phyloP scores from a whole-genome alignment of 2,888 invertebrate species.

The Leptinotarsa peninsularis region DNA sequence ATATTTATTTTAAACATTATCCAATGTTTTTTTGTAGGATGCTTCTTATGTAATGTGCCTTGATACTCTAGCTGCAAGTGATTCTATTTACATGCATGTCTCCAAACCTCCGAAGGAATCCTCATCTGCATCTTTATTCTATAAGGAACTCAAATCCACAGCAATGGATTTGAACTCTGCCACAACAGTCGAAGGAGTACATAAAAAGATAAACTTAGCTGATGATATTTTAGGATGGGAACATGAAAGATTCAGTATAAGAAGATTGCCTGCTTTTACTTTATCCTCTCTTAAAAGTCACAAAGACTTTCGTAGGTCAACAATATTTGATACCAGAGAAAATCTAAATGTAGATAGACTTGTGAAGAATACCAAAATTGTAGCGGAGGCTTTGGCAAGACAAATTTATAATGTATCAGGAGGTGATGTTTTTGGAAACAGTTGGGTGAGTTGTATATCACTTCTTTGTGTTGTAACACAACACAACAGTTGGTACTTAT shows the following conservation, averaged over 20 bases:
- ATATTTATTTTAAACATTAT: neutral
- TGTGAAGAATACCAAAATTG: constrained; percentile 76
- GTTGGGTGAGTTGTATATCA: constrained; percentile 72
- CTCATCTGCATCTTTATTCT: constrained; percentile 77
- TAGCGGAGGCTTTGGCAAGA: constrained; percentile 87
- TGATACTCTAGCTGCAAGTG: constrained; percentile 80
- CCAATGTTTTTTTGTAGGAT: constrained; percentile 72
- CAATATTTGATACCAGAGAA: constrained; percentile 74
- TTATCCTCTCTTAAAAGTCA: constrained; percentile 83
- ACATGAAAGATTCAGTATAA: constrained; percentile 95
- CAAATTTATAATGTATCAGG: constrained; percentile 80
- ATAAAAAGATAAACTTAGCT: constrained; percentile 97
- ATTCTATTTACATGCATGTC: constrained; percentile 87
- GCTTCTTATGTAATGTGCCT: constrained; percentile 91
- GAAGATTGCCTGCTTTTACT: constrained; percentile 91
- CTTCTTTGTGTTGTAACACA: constrained; percentile 2
- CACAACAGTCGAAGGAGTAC: constrained; percentile 76
- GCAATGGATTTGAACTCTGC: constrained; percentile 67
- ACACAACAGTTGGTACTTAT: neutral
- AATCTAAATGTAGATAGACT: constrained; percentile 72
- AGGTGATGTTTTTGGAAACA: constrained; percentile 78
- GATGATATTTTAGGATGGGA: constrained; percentile 95
- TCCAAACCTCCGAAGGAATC: constrained; percentile 95
- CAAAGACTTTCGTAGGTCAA: constrained; percentile 72
- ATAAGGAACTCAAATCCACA: constrained; percentile 73